These are phyloP conservation scores for Acanthurus leucopareius DNA, from an alignment of 2,797 vertebrate species.

Conservation along the genomic window DNA sequence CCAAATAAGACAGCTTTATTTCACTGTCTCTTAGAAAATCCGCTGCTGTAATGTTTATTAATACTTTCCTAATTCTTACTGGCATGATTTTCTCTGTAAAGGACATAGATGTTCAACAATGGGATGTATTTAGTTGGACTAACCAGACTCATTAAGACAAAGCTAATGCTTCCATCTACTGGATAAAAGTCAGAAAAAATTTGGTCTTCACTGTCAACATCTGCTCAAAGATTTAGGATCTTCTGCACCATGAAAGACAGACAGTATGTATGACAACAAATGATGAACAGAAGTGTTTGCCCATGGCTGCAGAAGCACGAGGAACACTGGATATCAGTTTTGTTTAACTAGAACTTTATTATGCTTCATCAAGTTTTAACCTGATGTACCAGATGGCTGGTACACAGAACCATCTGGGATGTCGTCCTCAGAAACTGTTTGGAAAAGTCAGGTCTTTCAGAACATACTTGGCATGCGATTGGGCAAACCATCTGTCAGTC, in stretches of 20 bases:
- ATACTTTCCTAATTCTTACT: constrained; percentile 1
- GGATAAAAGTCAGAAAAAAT: constrained; percentile 11
- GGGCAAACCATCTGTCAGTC: no score
- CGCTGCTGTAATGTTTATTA: constrained; percentile 13
- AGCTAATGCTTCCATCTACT: constrained; percentile 26
- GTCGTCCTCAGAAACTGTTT: background rate
- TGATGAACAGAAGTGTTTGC: background rate
- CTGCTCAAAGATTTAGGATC: background rate
- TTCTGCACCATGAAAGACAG: background rate
- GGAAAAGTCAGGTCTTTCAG: background rate
- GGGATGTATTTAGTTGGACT: background rate
- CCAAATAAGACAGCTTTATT: background rate
- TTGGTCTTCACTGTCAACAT: constrained; percentile 3
- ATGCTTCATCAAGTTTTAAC: background rate
- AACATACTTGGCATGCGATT: background rate
- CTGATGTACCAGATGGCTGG: background rate
- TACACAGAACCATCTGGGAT: background rate
- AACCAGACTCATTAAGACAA: background rate
- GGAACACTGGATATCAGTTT: background rate
- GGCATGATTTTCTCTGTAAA: background rate
- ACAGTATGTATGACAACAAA: background rate
- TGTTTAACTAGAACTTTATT: background rate
- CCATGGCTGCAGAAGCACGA: background rate
- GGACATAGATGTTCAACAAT: background rate
- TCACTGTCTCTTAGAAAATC: background rate